Percentiles rank a stretch among this genome's conserved stretches.
Evolutionary conservation across 92 coral and sea anemone genomes (phyloP).

Genomic region (Meandrina meandrites): DNA sequence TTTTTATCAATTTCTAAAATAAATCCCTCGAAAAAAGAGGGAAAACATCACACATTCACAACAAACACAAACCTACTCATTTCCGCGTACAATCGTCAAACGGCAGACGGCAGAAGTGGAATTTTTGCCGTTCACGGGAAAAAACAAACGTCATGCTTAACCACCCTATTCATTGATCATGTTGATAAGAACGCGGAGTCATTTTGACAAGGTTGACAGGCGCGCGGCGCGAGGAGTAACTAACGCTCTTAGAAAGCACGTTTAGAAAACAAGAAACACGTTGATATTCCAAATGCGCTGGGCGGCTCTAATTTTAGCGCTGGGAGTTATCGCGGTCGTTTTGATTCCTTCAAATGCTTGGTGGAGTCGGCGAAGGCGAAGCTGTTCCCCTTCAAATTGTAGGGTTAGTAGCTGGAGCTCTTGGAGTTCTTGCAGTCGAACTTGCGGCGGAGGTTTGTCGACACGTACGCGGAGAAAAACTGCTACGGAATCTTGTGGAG

Average conservation of each 20-base stretch:
- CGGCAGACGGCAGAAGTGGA: no score
- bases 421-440: slow-evolving; percentile 63
- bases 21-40: no score
- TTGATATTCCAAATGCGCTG: background rate
- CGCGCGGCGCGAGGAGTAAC: no score
- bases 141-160: no score
- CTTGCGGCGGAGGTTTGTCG: slow-evolving; percentile 68
- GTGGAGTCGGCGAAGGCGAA: slow-evolving; percentile 59
- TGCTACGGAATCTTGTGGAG: slow-evolving; percentile 52
- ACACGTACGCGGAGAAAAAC: slow-evolving; percentile 53
- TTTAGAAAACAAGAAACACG: background rate
- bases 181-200: no score
- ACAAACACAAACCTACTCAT: no score
- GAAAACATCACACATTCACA: no score
- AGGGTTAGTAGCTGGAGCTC: slow-evolving; percentile 66
- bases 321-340: background rate
- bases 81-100: no score
- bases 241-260: background rate
- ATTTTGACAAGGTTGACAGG: no score
- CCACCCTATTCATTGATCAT: no score
- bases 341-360: slow-evolving; percentile 36
- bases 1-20: no score
- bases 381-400: slow-evolving; percentile 61
- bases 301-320: background rate
- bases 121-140: no score